Conservation (phyloP, 2,797 vertebrate genomes). For the Schizopygopsis malacanthus region DNA sequence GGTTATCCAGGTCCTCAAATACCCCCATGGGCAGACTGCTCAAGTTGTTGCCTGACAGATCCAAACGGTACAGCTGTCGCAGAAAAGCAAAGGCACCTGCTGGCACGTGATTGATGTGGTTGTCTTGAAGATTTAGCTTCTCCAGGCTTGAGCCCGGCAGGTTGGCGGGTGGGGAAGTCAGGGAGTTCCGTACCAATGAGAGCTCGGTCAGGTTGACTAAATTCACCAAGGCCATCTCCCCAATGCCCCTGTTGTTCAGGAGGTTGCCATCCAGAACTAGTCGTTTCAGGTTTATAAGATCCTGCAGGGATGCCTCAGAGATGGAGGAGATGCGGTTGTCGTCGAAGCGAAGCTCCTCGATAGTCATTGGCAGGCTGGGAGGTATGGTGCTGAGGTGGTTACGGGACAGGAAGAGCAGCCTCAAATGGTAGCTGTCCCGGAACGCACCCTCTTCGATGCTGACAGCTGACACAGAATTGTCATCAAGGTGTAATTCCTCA, state of each 20-base stretch:
- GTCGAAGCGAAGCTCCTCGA: constrained; percentile 97
- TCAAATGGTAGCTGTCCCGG: constrained; percentile 93
- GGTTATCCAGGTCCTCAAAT: constrained; percentile 98
- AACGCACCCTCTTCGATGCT: constrained; percentile 99
- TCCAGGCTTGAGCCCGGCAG: constrained; percentile 92
- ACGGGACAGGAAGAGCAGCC: constrained; percentile 96
- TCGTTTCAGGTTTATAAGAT: constrained; percentile 97
- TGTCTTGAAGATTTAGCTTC: constrained; percentile 98
- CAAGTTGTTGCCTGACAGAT: constrained; percentile 98
- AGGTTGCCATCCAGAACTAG: constrained; percentile 98
- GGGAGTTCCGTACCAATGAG: constrained; percentile 93
- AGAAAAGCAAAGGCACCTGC: constrained; percentile 93
- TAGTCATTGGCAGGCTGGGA: constrained; percentile 93
- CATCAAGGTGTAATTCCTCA: constrained; percentile 98
- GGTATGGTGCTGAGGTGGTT: constrained; percentile 99
- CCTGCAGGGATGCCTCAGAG: constrained; percentile 93
- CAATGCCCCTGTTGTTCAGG: constrained; percentile 94
- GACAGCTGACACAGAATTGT: constrained; percentile 98
- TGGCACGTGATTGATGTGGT: constrained; percentile 95
- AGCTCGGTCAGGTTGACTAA: constrained; percentile 96
- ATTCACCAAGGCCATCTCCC: constrained; percentile 94
- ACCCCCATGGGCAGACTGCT: constrained; percentile 96
- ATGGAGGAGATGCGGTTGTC: constrained; percentile 99
- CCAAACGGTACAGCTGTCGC: constrained; percentile 94
- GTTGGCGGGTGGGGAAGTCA: constrained; percentile 93